Evolutionary conservation across 2,797 vertebrate genomes (phyloP).

Genomic region (Hydrophis major): DNA sequence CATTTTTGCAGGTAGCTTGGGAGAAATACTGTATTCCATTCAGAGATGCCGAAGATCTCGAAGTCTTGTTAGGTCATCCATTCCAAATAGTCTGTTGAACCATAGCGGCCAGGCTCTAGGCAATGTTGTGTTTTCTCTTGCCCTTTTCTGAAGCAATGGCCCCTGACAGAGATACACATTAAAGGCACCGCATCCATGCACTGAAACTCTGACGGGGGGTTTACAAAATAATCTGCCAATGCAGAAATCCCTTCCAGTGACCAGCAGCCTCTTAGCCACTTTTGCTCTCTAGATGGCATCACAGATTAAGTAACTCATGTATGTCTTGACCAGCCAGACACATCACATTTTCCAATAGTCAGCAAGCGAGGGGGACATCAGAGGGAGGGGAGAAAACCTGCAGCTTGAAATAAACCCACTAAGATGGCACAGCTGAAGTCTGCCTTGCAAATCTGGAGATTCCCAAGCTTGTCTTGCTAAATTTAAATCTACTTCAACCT

Average conservation of each 20-base stretch:
- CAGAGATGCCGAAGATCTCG: background rate
- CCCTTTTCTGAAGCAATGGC: background rate
- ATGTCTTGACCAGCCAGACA: background rate
- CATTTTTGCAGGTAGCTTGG: background rate
- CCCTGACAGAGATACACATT: background rate
- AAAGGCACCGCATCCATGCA: fast-evolving
- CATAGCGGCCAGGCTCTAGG: background rate
- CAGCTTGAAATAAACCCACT: constrained; percentile 25
- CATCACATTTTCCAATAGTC: constrained; percentile 21
- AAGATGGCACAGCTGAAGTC: constrained; percentile 7
- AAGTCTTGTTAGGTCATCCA: background rate
- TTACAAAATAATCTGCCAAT: background rate
- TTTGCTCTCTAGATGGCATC: background rate
- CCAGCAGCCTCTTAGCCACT: background rate
- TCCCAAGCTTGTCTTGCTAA: constrained; percentile 33
- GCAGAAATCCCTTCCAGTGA: background rate
- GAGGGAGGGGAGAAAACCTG: constrained; percentile 32
- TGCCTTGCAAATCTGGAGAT: constrained; percentile 30
- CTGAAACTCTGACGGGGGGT: constrained; percentile 4
- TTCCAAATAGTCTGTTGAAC: background rate
- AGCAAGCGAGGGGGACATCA: background rate
- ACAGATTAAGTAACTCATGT: constrained; percentile 13
- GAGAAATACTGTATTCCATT: background rate
- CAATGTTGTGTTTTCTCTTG: background rate
- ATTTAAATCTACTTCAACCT: constrained; percentile 33